phyloP scores from a whole-genome alignment of 2,113 vertebrate species.

The Thermophis baileyi region DNA sequence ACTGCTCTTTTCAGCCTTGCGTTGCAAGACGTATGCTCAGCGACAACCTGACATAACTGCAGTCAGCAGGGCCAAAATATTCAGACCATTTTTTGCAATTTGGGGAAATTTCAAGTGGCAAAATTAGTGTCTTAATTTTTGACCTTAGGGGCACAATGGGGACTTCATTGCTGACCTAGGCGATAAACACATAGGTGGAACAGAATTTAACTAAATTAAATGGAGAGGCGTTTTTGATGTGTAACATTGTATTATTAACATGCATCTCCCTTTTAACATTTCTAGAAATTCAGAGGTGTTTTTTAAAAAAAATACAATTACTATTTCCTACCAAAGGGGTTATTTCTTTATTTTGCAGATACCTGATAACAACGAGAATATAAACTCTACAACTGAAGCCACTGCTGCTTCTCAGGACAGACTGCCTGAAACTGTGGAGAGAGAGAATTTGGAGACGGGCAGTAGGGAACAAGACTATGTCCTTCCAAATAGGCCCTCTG shows the following conservation, averaged over 20 bases:
- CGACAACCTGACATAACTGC: too few relatives aligned
- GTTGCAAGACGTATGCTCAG: too few relatives aligned
- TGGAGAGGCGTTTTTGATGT: neutral
- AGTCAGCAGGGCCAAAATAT: too few relatives aligned
- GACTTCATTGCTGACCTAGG: neutral
- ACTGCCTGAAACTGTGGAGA: neutral
- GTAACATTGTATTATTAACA: neutral
- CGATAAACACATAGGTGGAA: neutral
- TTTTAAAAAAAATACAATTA: neutral
- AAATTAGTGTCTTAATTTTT: neutral
- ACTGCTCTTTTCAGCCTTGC: too few relatives aligned
- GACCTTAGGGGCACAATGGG: neutral
- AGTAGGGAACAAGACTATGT: neutral
- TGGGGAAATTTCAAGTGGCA: too few relatives aligned
- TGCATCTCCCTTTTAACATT: neutral
- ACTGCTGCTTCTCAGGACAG: neutral
- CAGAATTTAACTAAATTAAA: neutral
- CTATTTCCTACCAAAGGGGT: neutral
- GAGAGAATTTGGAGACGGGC: neutral
- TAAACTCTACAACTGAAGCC: neutral
- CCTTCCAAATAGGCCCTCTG: too few relatives aligned
- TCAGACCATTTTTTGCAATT: too few relatives aligned
- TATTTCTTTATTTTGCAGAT: neutral
- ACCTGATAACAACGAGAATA: neutral
- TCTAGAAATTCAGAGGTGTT: neutral